Evolutionary conservation across 2,113 vertebrate genomes (phyloP), one percentile per base, ranked within the genome.

Genomic region (Ardeotis arabs): DNA sequence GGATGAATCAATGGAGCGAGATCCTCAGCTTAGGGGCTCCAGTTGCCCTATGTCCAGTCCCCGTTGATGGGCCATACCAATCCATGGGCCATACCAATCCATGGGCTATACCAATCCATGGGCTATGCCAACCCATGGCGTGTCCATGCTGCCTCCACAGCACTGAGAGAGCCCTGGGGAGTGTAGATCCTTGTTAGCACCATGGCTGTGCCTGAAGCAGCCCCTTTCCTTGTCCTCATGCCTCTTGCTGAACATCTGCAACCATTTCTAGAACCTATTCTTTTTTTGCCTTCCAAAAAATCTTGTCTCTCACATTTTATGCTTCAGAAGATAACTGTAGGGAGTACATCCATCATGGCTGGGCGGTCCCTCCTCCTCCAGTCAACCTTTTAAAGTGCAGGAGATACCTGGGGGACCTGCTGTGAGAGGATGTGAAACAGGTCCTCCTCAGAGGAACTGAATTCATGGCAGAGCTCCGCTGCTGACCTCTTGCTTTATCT

Each of bases 271-370:
- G 50, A 88, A 63, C 8, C 4, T n/a, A 2, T 6, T 27, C 27
- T n/a, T 47, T 8, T 19, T 24, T 14, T 1, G 1, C 8, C 4
- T 11, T 18, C 4, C 21, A 20, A 37, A 55, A 35, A 22, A 25
- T 9, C 53, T 59, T 22, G 5, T 31, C 22, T 70, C 29, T 60
- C n/a, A 4, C 14, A 31, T 35, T 49, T 82, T 45, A 12, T 19
- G 39, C 35, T 60, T 73, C 73, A 45, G 29, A 76, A 62, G 47
- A 44, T 44, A 77, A 39, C 33, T 29, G 23, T 7, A 69, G 15
- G n/a, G 19, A 59, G 11, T n/a, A 18, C 24, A 11, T 33, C 49
- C n/a, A 25, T 58, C 27, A 25, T 15, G 44, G 50, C 44, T 60
- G 21, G 22, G 28, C 37, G 5, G 35, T 64, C 17, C 33, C 12